Percentiles rank a stretch among this genome's conserved stretches.
Conservation (phyloP, 1,140 invertebrate genomes). For the Trachymyrmex septentrionalis region DNA sequence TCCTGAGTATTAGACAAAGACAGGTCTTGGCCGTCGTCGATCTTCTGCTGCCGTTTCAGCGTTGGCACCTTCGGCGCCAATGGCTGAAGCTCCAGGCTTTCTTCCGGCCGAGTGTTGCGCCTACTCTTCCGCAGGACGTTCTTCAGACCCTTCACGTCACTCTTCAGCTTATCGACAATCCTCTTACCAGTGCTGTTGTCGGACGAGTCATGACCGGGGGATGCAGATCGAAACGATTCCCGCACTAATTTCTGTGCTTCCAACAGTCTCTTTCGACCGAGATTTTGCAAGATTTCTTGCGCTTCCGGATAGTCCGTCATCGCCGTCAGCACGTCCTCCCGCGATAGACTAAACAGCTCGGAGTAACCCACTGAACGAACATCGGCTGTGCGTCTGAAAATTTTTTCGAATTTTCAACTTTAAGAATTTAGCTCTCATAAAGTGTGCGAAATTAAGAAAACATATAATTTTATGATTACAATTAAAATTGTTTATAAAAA, state of each 20-base stretch:
- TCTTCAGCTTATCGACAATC: slow-evolving; percentile 93
- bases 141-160: slow-evolving; percentile 93
- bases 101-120: slow-evolving; percentile 86
- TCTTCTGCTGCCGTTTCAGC: slow-evolving; percentile 79
- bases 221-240: slow-evolving; percentile 75
- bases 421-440: background rate
- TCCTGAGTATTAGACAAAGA: slow-evolving; percentile 69
- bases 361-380: slow-evolving; percentile 98
- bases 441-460: background rate
- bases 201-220: slow-evolving; percentile 87
- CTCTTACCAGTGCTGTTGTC: slow-evolving; percentile 90
- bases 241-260: slow-evolving; percentile 88
- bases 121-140: slow-evolving; percentile 90
- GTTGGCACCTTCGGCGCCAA: slow-evolving; percentile 87
- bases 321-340: slow-evolving; percentile 97
- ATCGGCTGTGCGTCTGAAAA: slow-evolving; percentile 95
- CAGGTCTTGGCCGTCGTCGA: slow-evolving; percentile 80
- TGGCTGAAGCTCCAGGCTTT: slow-evolving; percentile 85
- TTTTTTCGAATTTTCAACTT: background rate
- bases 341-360: slow-evolving; percentile 97
- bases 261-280: slow-evolving; percentile 95
- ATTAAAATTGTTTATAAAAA: background rate
- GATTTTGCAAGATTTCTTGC: slow-evolving; percentile 95
- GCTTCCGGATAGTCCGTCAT: slow-evolving; percentile 99
- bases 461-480: background rate